A percentile compares a stretch with the other conserved stretches of the same genome.
These are phyloP conservation scores for Colletes latitarsis DNA, from an alignment of 1,140 invertebrate genomes.

Conservation along the genomic window DNA sequence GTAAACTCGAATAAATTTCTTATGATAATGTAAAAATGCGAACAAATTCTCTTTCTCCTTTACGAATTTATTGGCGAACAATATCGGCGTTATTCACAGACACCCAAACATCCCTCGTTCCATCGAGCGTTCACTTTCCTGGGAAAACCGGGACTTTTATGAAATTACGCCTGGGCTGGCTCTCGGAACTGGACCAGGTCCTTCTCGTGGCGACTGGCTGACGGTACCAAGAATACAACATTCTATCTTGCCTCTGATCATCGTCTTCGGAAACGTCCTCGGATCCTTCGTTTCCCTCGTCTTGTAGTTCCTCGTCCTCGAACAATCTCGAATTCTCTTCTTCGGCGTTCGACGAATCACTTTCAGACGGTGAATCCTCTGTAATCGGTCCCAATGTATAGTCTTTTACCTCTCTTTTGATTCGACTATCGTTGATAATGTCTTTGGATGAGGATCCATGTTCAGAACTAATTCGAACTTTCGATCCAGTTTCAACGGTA, in stretches of 20 bases:
- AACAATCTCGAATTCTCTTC: neutral
- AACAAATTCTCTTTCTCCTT: no score
- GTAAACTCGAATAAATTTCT: slow-evolving; percentile 13
- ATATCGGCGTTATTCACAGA: no score
- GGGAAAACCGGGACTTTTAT: slow-evolving; percentile 62
- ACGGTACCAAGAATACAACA: slow-evolving; percentile 23
- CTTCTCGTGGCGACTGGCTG: neutral
- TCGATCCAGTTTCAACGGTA: no score
- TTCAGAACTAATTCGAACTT: neutral
- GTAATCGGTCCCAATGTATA: no score
- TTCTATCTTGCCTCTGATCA: slow-evolving; percentile 8
- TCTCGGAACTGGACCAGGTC: slow-evolving; percentile 3
- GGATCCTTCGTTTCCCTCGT: neutral
- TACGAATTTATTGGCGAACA: no score
- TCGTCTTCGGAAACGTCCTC: neutral
- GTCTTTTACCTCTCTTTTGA: no score
- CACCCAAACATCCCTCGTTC: no score
- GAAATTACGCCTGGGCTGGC: slow-evolving; percentile 23
- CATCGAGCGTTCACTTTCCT: slow-evolving; percentile 48
- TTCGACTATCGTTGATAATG: no score
- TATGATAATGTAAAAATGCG: neutral
- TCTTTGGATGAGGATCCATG: neutral
- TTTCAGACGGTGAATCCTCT: neutral
- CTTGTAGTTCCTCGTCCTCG: neutral
- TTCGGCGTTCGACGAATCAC: neutral